These are phyloP conservation scores for Octonoba sinensis DNA, from an alignment of 2,888 invertebrate species.

Conservation along the genomic window DNA sequence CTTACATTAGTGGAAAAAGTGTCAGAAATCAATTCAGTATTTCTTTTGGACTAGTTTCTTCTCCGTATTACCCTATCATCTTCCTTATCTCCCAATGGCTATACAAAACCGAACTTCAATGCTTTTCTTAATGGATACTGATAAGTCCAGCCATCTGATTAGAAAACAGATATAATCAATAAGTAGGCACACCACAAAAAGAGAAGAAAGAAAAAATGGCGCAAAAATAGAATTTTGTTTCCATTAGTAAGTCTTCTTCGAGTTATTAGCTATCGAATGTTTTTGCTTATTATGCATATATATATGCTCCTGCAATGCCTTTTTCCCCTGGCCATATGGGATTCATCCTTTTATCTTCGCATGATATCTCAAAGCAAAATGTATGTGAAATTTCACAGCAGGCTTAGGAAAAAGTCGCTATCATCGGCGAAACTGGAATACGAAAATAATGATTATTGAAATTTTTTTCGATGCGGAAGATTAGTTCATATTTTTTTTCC, in stretches of 20 bases:
- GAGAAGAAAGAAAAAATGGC: slow-evolving; percentile 14
- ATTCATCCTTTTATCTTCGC: slow-evolving; percentile 40
- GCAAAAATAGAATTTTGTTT: slow-evolving; percentile 53
- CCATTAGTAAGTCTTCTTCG: slow-evolving; percentile 49
- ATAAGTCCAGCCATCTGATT: slow-evolving; percentile 59
- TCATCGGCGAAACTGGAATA: slow-evolving; percentile 15
- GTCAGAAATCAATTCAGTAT: slow-evolving; percentile 54
- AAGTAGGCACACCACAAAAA: slow-evolving; percentile 47
- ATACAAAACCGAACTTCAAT: slow-evolving; percentile 28
- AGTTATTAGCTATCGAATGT: slow-evolving; percentile 58
- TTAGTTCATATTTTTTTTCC: background rate
- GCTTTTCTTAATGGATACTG: slow-evolving; percentile 46
- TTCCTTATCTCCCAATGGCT: slow-evolving; percentile 43
- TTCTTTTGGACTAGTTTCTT: slow-evolving; percentile 37
- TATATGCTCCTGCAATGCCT: slow-evolving; percentile 29
- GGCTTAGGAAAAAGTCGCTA: slow-evolving; percentile 5
- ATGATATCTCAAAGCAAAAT: slow-evolving; percentile 29
- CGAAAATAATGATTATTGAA: slow-evolving; percentile 54
- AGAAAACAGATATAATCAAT: slow-evolving; percentile 62
- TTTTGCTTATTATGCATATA: slow-evolving; percentile 20
- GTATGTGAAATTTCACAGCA: slow-evolving; percentile 45
- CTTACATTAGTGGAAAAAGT: slow-evolving; percentile 29
- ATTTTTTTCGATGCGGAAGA: slow-evolving; percentile 22
- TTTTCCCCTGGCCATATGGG: slow-evolving; percentile 45
- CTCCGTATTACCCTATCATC: slow-evolving; percentile 38